A percentile compares a stretch with the other conserved stretches of the same genome.
Evolutionary conservation across 2,113 vertebrate genomes (phyloP).

Genomic region (Eudorcas thomsonii): DNA sequence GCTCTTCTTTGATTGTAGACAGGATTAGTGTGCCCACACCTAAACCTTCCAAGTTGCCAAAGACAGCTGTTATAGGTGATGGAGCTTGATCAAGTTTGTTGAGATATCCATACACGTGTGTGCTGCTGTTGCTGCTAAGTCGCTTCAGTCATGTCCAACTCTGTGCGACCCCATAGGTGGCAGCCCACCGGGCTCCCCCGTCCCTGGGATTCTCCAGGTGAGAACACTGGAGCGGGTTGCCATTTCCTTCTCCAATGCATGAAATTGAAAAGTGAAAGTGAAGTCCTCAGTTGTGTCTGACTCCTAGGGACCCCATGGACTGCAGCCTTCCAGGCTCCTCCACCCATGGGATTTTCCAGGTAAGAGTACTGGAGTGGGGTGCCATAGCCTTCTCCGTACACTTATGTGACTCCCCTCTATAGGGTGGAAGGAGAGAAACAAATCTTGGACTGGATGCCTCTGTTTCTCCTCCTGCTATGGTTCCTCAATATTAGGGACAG

Average conservation of each 20-base stretch:
- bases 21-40: background rate
- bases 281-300: no score
- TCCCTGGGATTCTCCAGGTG: no score
- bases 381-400: background rate
- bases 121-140: no score
- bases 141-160: fast-evolving
- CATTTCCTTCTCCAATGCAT: no score
- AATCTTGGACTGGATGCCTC: background rate
- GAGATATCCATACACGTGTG: background rate
- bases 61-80: background rate
- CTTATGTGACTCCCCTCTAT: background rate
- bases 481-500: background rate
- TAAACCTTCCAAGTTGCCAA: background rate
- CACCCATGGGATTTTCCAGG: no score
- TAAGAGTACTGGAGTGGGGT: no score
- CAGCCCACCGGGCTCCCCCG: no score
- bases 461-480: background rate
- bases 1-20: background rate
- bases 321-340: no score
- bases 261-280: no score
- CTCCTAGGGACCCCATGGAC: no score
- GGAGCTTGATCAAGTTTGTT: background rate
- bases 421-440: background rate
- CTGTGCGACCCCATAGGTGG: no score
- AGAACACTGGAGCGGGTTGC: no score